These are phyloP conservation scores for Phoxinus dragarum DNA, from an alignment of 2,797 vertebrate species.

Conservation along the genomic window DNA sequence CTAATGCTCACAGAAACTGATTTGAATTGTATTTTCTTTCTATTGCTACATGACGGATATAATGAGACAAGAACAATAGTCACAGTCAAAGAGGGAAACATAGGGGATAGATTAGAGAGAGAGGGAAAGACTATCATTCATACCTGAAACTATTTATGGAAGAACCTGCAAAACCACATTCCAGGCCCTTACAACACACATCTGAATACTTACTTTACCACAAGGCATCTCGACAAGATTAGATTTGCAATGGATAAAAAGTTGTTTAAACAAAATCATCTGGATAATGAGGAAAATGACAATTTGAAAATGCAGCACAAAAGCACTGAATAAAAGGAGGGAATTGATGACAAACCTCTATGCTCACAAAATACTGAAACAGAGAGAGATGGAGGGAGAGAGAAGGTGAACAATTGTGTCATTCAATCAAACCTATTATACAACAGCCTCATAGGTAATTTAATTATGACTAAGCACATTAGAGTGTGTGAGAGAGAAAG, in stretches of 20 bases:
- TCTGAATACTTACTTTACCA: background rate
- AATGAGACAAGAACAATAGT: background rate
- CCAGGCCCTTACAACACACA: conserved; percentile 22
- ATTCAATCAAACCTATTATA: conserved; percentile 6
- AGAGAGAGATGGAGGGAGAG: background rate
- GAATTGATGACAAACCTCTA: background rate
- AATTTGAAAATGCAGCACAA: background rate
- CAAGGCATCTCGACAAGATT: background rate
- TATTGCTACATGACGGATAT: background rate
- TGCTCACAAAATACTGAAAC: background rate
- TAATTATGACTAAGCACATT: conserved; percentile 30
- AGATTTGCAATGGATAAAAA: background rate
- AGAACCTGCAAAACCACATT: conserved; percentile 37
- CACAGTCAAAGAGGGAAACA: background rate
- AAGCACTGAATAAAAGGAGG: background rate
- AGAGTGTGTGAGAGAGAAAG: background rate
- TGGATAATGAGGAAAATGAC: conserved; percentile 1
- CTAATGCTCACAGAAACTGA: conserved; percentile 15
- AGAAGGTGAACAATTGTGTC: background rate
- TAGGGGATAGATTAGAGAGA: background rate
- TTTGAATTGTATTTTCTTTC: background rate
- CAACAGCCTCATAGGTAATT: background rate
- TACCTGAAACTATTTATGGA: conserved; percentile 25
- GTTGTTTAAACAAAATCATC: background rate
- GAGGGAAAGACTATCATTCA: background rate